phyloP scores from a whole-genome alignment of 92 coral and sea anemone species.

The Metridium senile region DNA sequence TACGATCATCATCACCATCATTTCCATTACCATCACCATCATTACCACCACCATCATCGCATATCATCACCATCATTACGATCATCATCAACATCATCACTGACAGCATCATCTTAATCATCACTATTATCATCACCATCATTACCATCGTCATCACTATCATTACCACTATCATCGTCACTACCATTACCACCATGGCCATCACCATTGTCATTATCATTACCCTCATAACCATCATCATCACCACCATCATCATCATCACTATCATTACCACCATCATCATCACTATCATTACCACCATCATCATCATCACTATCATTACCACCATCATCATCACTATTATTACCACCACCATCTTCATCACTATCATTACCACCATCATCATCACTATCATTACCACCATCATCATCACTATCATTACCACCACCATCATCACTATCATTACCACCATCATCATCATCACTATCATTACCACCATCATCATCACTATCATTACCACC shows the following conservation, averaged over 20 bases:
- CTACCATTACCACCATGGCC: neutral
- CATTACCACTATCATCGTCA: neutral
- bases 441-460: neutral
- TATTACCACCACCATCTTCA: conserved; percentile 74
- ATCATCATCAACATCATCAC: neutral
- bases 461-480: neutral
- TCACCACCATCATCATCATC: neutral
- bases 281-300: neutral
- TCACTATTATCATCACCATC: neutral
- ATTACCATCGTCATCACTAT: neutral
- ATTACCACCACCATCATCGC: neutral
- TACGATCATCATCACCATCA: neutral
- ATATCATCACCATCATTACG: no score
- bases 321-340: no score
- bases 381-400: neutral
- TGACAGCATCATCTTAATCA: neutral
- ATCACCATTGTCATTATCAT: no score
- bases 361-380: neutral
- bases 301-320: neutral
- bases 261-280: neutral
- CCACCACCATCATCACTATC: neutral
- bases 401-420: neutral
- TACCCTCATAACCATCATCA: neutral
- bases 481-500: no score
- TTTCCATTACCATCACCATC: neutral